Evolutionary conservation across 2,113 vertebrate species (phyloP), one percentile per base, ranked within the genome.

Genomic region (Anguilla japonica): DNA sequence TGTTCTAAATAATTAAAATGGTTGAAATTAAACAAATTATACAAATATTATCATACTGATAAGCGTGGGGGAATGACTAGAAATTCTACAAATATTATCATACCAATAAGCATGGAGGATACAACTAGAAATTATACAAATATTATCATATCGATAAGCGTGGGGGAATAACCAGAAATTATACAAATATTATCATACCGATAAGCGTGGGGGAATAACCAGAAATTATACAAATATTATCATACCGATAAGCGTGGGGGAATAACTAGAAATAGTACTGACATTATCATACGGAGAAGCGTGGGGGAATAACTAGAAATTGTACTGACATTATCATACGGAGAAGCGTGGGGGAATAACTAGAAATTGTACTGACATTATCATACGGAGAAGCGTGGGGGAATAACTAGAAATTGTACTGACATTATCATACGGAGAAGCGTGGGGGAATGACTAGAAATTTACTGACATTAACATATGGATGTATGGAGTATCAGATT

Each of bases 381-480:
- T 85, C 79, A 34, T 34, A 34, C 34, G 34, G 34, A 34, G 1
- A 78, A 50, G 2, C 78, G 43, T n/a, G 84, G 84, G 26, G 84
- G 79, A 11, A 86, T 80, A 41, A 86, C 75, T 53, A 86, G 34
- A 53, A 46, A 53, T 57, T 80, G 5, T 16, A 86, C 39, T 86
- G 75, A 79, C 85, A 86, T 46, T 20, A 86, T n/a, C 7, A 80
- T 86, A 15, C 57, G 5, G 22, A 86, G 34, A 63, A 53, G 1
- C 78, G 43, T n/a, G 84, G 84, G 26, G 84, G 79, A 9, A 86
- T 80, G 41, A 86, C 71, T 53, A 86, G 34, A 53, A 46, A 53
- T 56, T 80, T 16, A 86, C 39, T 86, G 71, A 79, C 84, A 86
- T 9, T 20, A 86, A 15, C 7, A 80, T 86, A 15, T 40, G 5